Percentiles rank a stretch among this genome's conserved stretches.
Evolutionary conservation across 2,888 invertebrate genomes (phyloP).

Genomic region (Julus scandinavius): DNA sequence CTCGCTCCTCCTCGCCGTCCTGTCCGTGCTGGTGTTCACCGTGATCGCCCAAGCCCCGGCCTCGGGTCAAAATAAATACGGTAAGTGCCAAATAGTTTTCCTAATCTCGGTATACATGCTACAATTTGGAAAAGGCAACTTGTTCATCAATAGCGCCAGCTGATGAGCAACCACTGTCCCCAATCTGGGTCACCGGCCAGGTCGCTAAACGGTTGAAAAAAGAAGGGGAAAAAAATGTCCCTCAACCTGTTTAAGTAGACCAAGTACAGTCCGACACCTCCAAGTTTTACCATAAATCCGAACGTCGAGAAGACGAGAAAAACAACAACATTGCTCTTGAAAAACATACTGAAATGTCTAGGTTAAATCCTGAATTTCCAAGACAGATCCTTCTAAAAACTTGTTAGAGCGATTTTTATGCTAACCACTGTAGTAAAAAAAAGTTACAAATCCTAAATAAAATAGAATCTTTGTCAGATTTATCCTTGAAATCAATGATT

Average conservation of each 20-base stretch:
- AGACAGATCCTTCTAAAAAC: not conserved
- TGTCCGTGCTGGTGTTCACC: not conserved
- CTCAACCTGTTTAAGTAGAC: not conserved
- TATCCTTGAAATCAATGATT: too few relatives aligned
- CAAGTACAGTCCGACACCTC: constrained; percentile 4
- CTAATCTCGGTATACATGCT: not conserved
- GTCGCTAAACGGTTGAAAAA: not conserved
- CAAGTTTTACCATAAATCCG: too few relatives aligned
- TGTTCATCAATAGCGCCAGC: not conserved
- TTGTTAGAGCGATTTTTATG: too few relatives aligned
- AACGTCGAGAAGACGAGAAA: not conserved
- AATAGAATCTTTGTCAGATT: too few relatives aligned
- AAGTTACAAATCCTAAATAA: too few relatives aligned
- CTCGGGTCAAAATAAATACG: not conserved
- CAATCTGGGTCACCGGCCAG: not conserved
- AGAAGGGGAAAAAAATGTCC: not conserved
- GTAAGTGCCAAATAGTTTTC: not conserved
- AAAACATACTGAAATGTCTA: not conserved
- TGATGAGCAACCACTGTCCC: not conserved
- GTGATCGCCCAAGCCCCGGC: not conserved
- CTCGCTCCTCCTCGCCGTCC: not conserved
- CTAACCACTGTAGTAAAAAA: too few relatives aligned
- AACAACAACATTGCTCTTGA: not conserved
- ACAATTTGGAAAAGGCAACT: not conserved
- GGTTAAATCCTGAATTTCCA: not conserved